Evolutionary conservation across 2,797 vertebrate species (phyloP).

Genomic region (Arnoldichthys spilopterus): DNA sequence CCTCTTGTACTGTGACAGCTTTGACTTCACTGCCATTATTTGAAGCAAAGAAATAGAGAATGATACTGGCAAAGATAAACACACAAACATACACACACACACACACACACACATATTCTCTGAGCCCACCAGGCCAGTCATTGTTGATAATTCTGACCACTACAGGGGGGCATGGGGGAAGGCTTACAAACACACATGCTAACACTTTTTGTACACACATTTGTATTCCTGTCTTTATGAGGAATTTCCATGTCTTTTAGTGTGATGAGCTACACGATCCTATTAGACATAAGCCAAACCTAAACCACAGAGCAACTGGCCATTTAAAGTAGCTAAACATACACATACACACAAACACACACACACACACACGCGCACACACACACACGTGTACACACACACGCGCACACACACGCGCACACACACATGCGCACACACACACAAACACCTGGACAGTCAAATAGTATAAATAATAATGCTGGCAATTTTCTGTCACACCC

Average conservation of each 20-base stretch:
- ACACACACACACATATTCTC: conserved; percentile 31
- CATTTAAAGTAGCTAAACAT: too few species aligned
- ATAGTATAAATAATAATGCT: neutral
- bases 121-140: conserved; percentile 50
- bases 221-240: too few species aligned
- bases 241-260: too few species aligned
- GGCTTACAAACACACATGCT: conserved; percentile 45
- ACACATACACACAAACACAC: conserved; percentile 29
- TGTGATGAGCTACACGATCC: too few species aligned
- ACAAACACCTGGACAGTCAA: neutral
- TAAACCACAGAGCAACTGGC: too few species aligned
- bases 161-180: conserved; percentile 42
- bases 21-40: conserved; percentile 11
- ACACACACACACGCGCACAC: conserved; percentile 23
- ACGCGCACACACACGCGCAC: conserved; percentile 15
- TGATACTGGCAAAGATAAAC: neutral
- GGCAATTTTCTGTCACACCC: neutral
- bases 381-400: conserved; percentile 11
- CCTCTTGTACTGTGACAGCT: conserved; percentile 13
- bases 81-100: conserved; percentile 19
- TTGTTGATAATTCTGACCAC: conserved; percentile 41
- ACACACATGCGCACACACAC: conserved; percentile 6
- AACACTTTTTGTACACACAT: conserved; percentile 11
- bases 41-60: conserved; percentile 44
- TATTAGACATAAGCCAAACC: too few species aligned